Evolutionary conservation across 30 jellyfish, hydroid and myxozoan genomes (phyloP).

Genomic region (Sanderia malayensis): DNA sequence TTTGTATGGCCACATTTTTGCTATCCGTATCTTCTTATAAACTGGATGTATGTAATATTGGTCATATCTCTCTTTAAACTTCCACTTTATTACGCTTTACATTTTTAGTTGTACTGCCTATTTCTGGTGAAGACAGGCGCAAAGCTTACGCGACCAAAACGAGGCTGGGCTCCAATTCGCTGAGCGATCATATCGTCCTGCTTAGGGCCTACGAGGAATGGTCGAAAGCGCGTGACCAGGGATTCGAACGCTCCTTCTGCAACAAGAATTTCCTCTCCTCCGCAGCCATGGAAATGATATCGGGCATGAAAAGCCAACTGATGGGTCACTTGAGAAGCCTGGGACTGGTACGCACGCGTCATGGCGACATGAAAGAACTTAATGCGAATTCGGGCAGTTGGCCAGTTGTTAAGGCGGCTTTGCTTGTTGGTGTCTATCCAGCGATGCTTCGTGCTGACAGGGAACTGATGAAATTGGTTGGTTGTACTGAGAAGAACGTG

Average conservation of each 20-base stretch:
- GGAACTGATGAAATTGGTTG: constrained; percentile 34
- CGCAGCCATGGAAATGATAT: constrained; percentile 90
- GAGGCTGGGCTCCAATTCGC: constrained; percentile 62
- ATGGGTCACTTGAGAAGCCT: constrained; percentile 57
- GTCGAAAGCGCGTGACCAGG: constrained; percentile 82
- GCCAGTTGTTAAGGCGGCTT: constrained; percentile 88
- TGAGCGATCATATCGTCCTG: constrained; percentile 81
- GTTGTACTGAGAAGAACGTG: constrained; percentile 75
- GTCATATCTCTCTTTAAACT: too few species aligned
- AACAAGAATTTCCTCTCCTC: constrained; percentile 69
- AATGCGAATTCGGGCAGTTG: constrained; percentile 74
- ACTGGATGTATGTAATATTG: too few species aligned
- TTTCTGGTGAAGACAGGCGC: constrained; percentile 66
- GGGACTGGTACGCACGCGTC: constrained; percentile 74
- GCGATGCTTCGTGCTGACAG: constrained; percentile 69
- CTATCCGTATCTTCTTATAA: too few species aligned
- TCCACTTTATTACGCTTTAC: too few species aligned
- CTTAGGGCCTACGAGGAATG: constrained; percentile 81
- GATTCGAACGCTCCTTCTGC: constrained; percentile 72
- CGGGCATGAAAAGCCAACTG: constrained; percentile 88
- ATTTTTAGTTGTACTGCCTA: constrained; percentile 84
- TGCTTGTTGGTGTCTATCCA: constrained; percentile 89
- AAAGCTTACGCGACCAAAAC: constrained; percentile 60
- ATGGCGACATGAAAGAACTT: constrained; percentile 87
- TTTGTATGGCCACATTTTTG: too few species aligned